phyloP scores from a whole-genome alignment of 2,888 invertebrate genomes.

The Polyommatus icarus region DNA sequence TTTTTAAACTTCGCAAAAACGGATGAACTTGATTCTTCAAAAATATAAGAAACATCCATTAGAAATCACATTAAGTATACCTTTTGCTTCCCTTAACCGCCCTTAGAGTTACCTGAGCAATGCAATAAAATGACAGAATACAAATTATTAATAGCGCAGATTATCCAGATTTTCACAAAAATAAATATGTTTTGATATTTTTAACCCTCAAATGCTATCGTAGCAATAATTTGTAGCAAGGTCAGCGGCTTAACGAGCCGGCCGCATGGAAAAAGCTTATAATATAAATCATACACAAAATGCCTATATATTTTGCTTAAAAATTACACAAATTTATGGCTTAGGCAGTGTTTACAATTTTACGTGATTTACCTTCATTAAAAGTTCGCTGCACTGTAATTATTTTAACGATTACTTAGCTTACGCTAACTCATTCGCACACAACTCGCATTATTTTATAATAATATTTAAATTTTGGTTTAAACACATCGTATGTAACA shows the following conservation, averaged over 20 bases:
- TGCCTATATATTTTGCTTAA: background rate
- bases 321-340: background rate
- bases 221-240: slow-evolving; percentile 14
- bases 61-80: too few species aligned
- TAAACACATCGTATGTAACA: too few species aligned
- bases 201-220: background rate
- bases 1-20: too few species aligned
- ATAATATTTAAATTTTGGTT: too few species aligned
- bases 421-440: background rate
- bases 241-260: background rate
- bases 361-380: background rate
- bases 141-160: background rate
- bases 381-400: background rate
- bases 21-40: too few species aligned
- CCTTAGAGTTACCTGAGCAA: too few species aligned
- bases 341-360: background rate
- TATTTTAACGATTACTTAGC: background rate
- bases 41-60: too few species aligned
- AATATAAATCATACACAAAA: slow-evolving; percentile 11
- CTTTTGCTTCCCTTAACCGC: too few species aligned
- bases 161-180: background rate
- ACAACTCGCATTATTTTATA: background rate
- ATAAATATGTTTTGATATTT: background rate
- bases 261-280: background rate
- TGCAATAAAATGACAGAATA: background rate